Conservation (phyloP, 2,113 vertebrate species). For the Nyctibius bracteatus region DNA sequence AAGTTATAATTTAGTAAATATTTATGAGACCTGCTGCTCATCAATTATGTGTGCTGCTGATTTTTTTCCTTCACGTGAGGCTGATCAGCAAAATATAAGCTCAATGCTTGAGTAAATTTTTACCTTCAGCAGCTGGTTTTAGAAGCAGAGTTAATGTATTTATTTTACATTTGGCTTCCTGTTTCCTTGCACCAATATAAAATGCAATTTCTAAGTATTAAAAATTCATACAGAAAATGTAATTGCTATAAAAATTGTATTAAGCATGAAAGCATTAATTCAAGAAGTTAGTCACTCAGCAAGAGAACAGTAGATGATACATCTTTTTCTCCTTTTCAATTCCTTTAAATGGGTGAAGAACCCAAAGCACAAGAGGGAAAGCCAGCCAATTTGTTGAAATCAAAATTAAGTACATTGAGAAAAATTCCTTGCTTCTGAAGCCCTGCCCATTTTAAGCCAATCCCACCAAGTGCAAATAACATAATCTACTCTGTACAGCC, state of each 20-base stretch:
- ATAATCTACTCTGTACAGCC: not conserved
- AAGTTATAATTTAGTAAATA: not conserved
- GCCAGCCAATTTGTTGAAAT: not conserved
- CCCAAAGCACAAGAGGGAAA: not conserved
- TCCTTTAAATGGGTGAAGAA: not conserved
- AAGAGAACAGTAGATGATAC: not conserved
- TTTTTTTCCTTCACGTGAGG: not conserved
- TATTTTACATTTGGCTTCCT: not conserved
- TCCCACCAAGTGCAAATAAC: not conserved
- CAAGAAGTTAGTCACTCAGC: not conserved
- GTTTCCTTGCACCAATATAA: not conserved
- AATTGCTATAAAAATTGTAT: not conserved
- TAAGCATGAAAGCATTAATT: not conserved
- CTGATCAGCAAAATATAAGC: not conserved
- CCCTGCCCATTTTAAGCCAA: not conserved
- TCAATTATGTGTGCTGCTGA: not conserved
- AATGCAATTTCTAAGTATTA: not conserved
- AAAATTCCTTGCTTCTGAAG: not conserved
- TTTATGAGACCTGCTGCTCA: not conserved
- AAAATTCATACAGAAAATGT: conserved; percentile 5
- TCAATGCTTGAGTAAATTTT: not conserved
- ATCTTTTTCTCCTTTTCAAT: not conserved
- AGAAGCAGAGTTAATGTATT: not conserved
- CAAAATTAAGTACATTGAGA: not conserved
- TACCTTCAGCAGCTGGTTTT: not conserved